Conservation (phyloP, 2,797 vertebrate species). For the Poecile montanus region DNA sequence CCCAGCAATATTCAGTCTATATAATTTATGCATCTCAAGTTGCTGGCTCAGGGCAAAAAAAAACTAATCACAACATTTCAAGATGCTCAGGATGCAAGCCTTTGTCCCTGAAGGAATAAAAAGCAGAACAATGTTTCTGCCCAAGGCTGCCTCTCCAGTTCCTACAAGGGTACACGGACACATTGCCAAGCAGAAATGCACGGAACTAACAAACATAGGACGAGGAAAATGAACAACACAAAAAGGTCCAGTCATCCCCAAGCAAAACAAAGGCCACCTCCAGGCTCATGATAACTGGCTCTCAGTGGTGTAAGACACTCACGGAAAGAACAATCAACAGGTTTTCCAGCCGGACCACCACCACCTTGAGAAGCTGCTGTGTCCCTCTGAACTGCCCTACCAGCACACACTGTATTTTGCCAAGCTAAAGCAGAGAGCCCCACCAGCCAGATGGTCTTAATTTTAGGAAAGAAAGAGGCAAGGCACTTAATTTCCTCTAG, state of each 20-base stretch:
- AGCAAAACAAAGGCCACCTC: not conserved
- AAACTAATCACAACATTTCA: not conserved
- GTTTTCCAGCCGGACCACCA: not conserved
- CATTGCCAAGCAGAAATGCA: not conserved
- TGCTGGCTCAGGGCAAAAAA: not conserved
- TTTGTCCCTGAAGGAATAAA: not conserved
- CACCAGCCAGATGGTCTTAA: not conserved
- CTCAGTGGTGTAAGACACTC: not conserved
- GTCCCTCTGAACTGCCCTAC: not conserved
- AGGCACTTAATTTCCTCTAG: not conserved
- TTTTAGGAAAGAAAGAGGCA: not conserved
- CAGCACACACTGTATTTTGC: not conserved
- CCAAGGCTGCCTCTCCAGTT: not conserved
- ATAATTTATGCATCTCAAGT: not conserved
- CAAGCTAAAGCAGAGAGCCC: not conserved
- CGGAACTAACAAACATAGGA: not conserved
- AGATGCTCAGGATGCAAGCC: not conserved
- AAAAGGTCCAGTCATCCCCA: not conserved
- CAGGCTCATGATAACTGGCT: not conserved
- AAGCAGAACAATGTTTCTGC: not conserved
- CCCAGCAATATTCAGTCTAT: not conserved
- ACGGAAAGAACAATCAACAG: not conserved
- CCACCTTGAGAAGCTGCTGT: not conserved
- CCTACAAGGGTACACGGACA: rapidly evolving
- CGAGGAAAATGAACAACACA: not conserved